phyloP scores from a whole-genome alignment of 2,888 invertebrate genomes.

The Pollenia amentaria region DNA sequence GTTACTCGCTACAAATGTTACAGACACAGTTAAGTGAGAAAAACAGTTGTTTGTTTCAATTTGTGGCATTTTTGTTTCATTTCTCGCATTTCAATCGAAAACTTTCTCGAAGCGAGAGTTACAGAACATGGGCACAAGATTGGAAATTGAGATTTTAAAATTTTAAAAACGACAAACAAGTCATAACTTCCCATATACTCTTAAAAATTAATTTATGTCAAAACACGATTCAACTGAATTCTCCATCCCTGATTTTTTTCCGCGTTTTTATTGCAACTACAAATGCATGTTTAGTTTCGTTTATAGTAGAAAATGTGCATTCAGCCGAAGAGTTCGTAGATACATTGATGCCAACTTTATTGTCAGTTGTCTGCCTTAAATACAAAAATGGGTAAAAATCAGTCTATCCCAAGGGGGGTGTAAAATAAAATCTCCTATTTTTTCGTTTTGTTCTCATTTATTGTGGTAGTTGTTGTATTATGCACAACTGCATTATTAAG shows the following conservation, averaged over 20 bases:
- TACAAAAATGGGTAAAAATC: slow-evolving; percentile 55
- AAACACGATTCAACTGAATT: neutral
- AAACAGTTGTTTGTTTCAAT: no score
- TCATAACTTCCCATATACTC: neutral
- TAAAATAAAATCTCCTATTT: slow-evolving; percentile 41
- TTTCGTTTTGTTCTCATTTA: neutral
- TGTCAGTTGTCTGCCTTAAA: slow-evolving; percentile 57
- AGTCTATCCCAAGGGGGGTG: slow-evolving; percentile 48
- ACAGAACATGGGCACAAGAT: no score
- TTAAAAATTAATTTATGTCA: neutral
- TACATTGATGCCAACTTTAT: slow-evolving; percentile 36
- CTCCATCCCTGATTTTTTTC: slow-evolving; percentile 39
- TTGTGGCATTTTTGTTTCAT: no score
- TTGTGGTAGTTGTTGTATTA: slow-evolving; percentile 36
- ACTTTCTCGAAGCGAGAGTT: no score
- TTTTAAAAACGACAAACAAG: neutral
- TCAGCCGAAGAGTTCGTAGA: slow-evolving; percentile 24
- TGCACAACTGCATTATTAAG: slow-evolving; percentile 54
- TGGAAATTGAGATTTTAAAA: neutral
- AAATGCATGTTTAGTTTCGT: neutral
- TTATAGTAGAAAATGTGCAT: slow-evolving; percentile 28
- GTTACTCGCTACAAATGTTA: no score
- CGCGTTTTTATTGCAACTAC: neutral
- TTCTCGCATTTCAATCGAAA: no score
- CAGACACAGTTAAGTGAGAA: no score